Evolutionary conservation across 1,140 invertebrate genomes (phyloP), one percentile per base, ranked within the genome.

Genomic region (Drosophila yakuba): DNA sequence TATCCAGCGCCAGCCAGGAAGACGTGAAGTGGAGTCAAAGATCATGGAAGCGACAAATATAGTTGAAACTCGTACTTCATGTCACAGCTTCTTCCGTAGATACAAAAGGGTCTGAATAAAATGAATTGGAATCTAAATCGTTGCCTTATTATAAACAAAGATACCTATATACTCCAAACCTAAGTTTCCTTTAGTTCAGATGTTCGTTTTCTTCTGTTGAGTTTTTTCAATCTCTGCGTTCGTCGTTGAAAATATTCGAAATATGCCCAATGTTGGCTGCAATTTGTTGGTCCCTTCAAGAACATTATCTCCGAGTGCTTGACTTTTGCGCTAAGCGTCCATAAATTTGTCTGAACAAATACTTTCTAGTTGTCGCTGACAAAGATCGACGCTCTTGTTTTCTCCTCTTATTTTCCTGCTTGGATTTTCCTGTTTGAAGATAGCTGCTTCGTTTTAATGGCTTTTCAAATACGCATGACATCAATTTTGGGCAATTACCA

Each of bases 391-490:
- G 60, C 44, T 47, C 10, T 45, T 61, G 2, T 64, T 2, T 64
- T 60, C 74, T 32, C 15, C 17, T 63, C 38, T 66, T 52, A 32
- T 32, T 32, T 32, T 32, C 32, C 8, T 10, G 32, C 3, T 54
- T 43, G 77, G 62, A 80, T 80, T 77, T 72, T 71, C 20, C 20
- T 20, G 20, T 20, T 58, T 56, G 52, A 23, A 56, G 83, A 84
- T 85, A 71, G 67, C 50, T 62, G 63, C 12, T 28, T 50, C 52
- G 55, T 44, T 74, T 85, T 79, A 89, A 89, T 85, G 80, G 61
- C 8, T 90, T 89, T 89, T 81, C 80, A 89, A 89, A 85, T 89
- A 89, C 86, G 81, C 85, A 74, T 85, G 85, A 90, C 85, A 89
- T 81, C 85, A 90, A 90, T 76, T 90, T 81, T 56, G 58, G 68